These are phyloP conservation scores for Tineola bisselliella DNA, from an alignment of 2,888 invertebrate species.

Conservation along the genomic window DNA sequence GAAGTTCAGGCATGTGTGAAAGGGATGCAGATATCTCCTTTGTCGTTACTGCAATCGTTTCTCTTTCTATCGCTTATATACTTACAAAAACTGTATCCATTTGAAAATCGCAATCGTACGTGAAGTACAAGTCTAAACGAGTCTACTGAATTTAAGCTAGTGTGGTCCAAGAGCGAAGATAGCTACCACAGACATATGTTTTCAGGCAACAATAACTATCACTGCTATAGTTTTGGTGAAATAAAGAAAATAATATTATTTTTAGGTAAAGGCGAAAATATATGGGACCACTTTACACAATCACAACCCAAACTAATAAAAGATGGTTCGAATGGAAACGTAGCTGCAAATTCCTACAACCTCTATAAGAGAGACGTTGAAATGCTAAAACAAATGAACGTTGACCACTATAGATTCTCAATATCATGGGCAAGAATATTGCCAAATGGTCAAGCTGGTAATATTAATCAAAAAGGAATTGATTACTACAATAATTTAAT, in stretches of 20 bases:
- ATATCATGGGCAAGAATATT: constrained; percentile 73
- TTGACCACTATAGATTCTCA: constrained; percentile 63
- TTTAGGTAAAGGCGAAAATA: constrained; percentile 53
- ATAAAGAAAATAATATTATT: too few species aligned
- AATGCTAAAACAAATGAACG: constrained; percentile 56
- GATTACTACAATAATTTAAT: constrained; percentile 74
- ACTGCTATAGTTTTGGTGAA: constrained; percentile 33
- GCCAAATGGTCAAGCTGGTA: constrained; percentile 63
- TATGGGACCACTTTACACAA: constrained; percentile 66
- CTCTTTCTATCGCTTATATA: too few species aligned
- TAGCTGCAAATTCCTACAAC: constrained; percentile 69
- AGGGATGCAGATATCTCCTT: too few species aligned
- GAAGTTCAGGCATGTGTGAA: too few species aligned
- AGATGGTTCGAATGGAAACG: constrained; percentile 56
- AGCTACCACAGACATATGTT: too few species aligned
- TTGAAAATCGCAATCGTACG: too few species aligned
- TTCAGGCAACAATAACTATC: too few species aligned
- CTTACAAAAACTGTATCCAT: too few species aligned
- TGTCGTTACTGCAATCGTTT: too few species aligned
- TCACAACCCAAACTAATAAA: constrained; percentile 33
- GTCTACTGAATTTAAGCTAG: too few species aligned
- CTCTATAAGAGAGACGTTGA: constrained; percentile 63
- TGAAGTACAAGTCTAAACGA: too few species aligned
- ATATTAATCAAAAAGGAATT: constrained; percentile 69
- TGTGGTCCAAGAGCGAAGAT: too few species aligned